phyloP scores from a whole-genome alignment of 2,113 vertebrate species.

The Chaetorhynchus papuensis region DNA sequence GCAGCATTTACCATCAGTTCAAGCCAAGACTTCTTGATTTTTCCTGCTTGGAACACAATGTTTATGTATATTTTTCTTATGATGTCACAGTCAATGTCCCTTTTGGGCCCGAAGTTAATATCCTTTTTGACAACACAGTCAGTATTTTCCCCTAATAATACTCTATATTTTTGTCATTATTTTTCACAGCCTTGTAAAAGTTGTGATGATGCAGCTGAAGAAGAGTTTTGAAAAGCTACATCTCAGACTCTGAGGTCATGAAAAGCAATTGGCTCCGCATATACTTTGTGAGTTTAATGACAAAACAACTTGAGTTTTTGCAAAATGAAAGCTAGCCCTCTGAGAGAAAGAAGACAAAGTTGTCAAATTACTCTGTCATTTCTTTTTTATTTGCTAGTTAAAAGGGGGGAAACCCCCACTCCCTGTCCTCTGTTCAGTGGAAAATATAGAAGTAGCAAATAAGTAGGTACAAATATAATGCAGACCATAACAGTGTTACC shows the following conservation, averaged over 20 bases:
- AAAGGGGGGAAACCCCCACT: fast-evolving
- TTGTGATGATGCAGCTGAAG: not conserved
- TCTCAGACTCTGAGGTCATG: not conserved
- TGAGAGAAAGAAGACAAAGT: not conserved
- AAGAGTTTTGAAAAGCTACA: not conserved
- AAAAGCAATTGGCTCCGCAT: not conserved
- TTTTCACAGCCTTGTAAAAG: not conserved
- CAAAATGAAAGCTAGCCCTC: not conserved
- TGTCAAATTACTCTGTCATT: not conserved
- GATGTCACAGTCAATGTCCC: not conserved
- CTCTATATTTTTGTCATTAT: not conserved
- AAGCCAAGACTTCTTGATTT: not conserved
- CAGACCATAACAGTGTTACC: not conserved
- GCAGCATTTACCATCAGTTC: not conserved
- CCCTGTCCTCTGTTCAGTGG: not conserved
- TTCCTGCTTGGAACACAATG: not conserved
- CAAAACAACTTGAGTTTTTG: not conserved
- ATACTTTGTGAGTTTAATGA: not conserved
- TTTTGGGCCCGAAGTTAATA: not conserved
- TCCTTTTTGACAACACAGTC: not conserved
- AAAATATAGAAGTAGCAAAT: not conserved
- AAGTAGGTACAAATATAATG: not conserved
- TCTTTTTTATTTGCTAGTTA: not conserved
- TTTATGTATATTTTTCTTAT: not conserved
- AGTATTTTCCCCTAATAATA: not conserved